These are phyloP conservation scores for Taurulus bubalis DNA, from an alignment of 2,113 vertebrate genomes.

Conservation along the genomic window DNA sequence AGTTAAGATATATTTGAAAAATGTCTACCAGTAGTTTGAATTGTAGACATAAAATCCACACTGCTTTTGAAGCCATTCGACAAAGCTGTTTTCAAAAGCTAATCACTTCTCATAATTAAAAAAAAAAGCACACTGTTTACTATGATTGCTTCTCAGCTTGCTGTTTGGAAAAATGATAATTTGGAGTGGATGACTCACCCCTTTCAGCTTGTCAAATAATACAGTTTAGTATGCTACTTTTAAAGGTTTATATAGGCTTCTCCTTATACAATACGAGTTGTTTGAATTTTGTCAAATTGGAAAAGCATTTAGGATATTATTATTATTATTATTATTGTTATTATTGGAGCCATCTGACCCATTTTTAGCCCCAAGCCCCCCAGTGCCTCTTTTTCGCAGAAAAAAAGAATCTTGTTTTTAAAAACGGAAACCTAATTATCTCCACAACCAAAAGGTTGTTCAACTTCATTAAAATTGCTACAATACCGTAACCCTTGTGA, in stretches of 20 bases:
- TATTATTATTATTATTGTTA: not conserved
- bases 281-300: not conserved
- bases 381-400: too few relatives aligned
- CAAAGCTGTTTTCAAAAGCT: not conserved
- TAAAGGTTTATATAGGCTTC: not conserved
- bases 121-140: not conserved
- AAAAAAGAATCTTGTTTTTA: too few relatives aligned
- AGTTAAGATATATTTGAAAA: not conserved
- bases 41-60: not conserved
- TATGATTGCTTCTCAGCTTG: not conserved
- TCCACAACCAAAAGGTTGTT: too few relatives aligned
- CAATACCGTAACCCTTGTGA: too few relatives aligned
- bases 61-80: not conserved
- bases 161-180: constrained; percentile 1
- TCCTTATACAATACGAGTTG: not conserved
- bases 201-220: not conserved
- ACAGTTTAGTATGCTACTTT: not conserved
- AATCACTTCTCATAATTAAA: not conserved
- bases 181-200: not conserved
- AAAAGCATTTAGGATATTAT: not conserved
- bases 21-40: not conserved
- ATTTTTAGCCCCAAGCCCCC: too few relatives aligned
- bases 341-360: not conserved
- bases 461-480: too few relatives aligned
- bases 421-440: too few relatives aligned